Evolutionary conservation across 2,113 vertebrate genomes (phyloP).

Genomic region (Apistogramma diplotaenia): DNA sequence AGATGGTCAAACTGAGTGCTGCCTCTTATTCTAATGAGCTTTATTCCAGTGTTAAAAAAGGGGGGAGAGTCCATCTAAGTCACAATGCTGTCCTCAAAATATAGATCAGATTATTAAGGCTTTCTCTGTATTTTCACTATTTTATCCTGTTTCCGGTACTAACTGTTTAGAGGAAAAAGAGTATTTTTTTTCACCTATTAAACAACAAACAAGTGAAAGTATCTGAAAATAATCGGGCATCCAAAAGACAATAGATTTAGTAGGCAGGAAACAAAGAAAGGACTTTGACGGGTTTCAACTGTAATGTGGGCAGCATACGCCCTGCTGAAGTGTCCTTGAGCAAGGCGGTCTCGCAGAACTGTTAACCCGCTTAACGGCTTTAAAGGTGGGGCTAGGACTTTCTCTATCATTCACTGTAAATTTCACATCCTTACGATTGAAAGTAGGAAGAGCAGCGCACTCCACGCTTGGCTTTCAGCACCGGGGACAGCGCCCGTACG

Average conservation of each 20-base stretch:
- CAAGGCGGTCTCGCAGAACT: background rate
- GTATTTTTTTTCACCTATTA: background rate
- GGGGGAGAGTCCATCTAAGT: background rate
- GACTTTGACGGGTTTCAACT: background rate
- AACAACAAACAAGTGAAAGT: background rate
- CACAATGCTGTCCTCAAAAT: background rate
- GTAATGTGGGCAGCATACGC: background rate
- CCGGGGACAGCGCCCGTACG: conserved; percentile 63
- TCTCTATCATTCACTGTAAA: background rate
- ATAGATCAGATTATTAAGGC: background rate
- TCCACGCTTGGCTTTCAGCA: conserved; percentile 44
- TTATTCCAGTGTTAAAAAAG: background rate
- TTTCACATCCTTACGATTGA: background rate
- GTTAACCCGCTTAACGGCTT: background rate
- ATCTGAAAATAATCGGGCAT: background rate
- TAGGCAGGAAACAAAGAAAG: background rate
- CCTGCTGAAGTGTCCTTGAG: conserved; percentile 32
- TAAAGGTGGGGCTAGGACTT: background rate
- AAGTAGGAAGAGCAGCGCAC: background rate
- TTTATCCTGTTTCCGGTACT: background rate
- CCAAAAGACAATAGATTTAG: background rate
- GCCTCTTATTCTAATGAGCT: background rate
- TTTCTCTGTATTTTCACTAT: background rate
- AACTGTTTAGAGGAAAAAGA: background rate
- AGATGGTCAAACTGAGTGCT: background rate